Evolutionary conservation across 2,797 vertebrate species (phyloP).

Genomic region (Eulemur mongoz): DNA sequence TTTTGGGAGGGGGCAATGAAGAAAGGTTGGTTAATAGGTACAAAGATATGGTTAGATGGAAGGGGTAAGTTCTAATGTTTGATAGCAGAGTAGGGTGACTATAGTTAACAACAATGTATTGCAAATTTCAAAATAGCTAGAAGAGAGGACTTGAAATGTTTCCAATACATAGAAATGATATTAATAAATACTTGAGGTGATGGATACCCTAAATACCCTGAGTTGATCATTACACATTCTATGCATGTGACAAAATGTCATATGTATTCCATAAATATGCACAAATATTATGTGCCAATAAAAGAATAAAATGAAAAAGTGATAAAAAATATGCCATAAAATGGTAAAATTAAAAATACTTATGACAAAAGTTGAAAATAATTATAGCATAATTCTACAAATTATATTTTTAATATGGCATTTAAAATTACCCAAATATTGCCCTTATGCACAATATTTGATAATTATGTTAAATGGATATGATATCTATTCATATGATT

Average conservation of each 20-base stretch:
- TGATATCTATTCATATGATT: neutral
- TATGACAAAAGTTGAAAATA: neutral
- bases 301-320: neutral
- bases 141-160: neutral
- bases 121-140: neutral
- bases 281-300: neutral
- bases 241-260: neutral
- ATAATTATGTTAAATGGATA: neutral
- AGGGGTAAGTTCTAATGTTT: neutral
- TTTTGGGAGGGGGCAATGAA: neutral
- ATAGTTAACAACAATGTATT: neutral
- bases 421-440: slow-evolving; percentile 28
- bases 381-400: neutral
- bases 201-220: neutral
- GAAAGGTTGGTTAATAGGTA: neutral
- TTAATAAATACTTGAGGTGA: neutral
- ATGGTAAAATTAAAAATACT: neutral
- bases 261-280: neutral
- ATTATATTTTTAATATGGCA: neutral
- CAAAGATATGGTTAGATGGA: neutral
- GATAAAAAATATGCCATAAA: neutral
- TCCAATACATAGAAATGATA: neutral
- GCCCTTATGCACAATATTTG: neutral
- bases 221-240: neutral
- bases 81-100: neutral